Evolutionary conservation across 1,140 invertebrate species (phyloP).

Genomic region (Heliconius hewitsoni): DNA sequence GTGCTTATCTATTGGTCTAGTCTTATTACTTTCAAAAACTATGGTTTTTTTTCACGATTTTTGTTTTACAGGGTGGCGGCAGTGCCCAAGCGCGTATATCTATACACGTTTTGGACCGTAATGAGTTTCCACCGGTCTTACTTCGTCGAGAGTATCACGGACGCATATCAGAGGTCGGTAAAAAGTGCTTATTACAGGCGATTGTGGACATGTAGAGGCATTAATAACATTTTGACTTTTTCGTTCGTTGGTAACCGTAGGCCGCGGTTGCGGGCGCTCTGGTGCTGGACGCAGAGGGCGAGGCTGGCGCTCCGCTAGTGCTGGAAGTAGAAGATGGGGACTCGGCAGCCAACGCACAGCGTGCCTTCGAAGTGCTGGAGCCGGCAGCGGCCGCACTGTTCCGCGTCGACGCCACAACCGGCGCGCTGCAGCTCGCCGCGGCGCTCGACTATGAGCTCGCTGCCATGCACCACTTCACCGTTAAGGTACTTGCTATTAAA

Average conservation of each 20-base stretch:
- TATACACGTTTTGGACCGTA: conserved; percentile 89
- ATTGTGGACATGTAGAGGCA: background rate
- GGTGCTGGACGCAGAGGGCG: conserved; percentile 83
- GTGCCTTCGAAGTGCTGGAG: conserved; percentile 93
- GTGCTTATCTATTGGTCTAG: conserved; percentile 63
- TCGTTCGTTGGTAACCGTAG: conserved; percentile 8
- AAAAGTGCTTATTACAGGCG: background rate
- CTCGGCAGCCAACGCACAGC: conserved; percentile 89
- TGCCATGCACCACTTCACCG: conserved; percentile 88
- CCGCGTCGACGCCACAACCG: conserved; percentile 93
- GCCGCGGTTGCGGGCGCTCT: conserved; percentile 53
- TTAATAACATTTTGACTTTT: background rate
- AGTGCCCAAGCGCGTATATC: conserved; percentile 85
- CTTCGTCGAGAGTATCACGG: conserved; percentile 86
- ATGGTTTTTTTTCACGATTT: background rate
- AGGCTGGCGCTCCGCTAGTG: conserved; percentile 85
- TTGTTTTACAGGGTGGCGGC: conserved; percentile 83
- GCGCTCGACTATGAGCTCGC: conserved; percentile 91
- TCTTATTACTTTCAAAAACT: background rate
- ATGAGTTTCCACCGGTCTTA: conserved; percentile 94
- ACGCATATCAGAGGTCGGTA: conserved; percentile 52
- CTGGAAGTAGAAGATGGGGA: conserved; percentile 90
- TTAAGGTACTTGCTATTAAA: conserved; percentile 79
- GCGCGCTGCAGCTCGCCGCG: conserved; percentile 90
- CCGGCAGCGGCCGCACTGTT: conserved; percentile 88